Base-by-base conservation (phyloP, 2,888 invertebrate genomes). In the Aspidiotus destructor region DNA sequence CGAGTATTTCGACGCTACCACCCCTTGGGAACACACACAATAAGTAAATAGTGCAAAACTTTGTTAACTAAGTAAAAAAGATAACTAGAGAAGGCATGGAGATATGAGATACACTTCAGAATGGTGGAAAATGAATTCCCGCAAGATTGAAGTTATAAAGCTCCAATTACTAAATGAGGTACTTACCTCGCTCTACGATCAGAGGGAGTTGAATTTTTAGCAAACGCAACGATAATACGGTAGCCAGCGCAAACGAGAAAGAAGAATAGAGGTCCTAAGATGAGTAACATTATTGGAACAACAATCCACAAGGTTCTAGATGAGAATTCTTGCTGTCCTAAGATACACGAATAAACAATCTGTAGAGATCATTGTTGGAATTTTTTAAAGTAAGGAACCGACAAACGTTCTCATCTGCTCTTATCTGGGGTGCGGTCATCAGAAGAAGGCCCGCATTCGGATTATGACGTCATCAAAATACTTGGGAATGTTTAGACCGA, bases 261-360 rank as follows among this genome's bases (percentile, higher is more conserved):
- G 72, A 91, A 78, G 55, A 88, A 75, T 72, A 90, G 80, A n/a
- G 92, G 90, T 73, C 92, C 79, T 77, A 92, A 79, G 71, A 90
- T 83, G 44, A 86, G 86, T 72, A 89, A 79, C 74, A 91, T 84
- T 77, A 90, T 85, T 73, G 87, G 89, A 76, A 86, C 83, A 7
- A 91, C 88, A 16, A 87, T 80, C 17, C 90, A 71, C 41, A 72
- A 67, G 2, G 72, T 71, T 28, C 72, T 69, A 3, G 71, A 70
- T 13, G 72, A 72, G 61, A 70, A 72, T 67, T 72, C 72, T 70
- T 72, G 71, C 54, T 72, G 71, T 60, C 71, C 72, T 72, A 57
- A 13, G 28, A 28, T 28, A 28, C 28, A 28, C 58, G 52, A 41
- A 16, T 17, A 13, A 44, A 40, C 7, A 28, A 61, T 1, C 7